Evolutionary conservation across 53 echinoderm and acorn worm genomes (phyloP), one percentile per base, ranked within the genome.

Genomic region (Mesocentrotus franciscanus): DNA sequence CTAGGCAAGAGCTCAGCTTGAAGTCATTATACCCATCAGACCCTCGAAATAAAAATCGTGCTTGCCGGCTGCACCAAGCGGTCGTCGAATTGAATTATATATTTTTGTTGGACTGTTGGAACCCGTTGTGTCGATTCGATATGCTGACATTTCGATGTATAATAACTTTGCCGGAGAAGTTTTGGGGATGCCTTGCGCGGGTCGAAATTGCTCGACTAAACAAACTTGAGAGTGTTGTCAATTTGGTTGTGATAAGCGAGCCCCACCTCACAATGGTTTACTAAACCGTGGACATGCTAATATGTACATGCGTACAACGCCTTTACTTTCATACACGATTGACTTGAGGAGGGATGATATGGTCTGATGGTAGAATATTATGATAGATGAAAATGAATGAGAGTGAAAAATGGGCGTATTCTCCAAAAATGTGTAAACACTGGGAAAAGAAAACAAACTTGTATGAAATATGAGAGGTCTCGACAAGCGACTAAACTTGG

Each of bases 11-110:
- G 62, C 91, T 62, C 91, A 91, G 91, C 91, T 64, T 91, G 91
- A 91, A 35, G 91, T 20, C 70, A 91, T 91, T 91, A 68, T 39
- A 34, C 70, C 91, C 15, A 91, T 91, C 91, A 91, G 22, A 2
- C 55, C 27, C 91, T 91, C 24, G 91, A 68, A 34, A 91, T 91
- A 91, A 9, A 91, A 91, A 91, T 35, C 91, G 91, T 68, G 91
- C 91, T 91, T 59, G 66, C 66, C 10, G 91, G 29, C 36, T 36
- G 70, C 62, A 68, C 22, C 91, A 34, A 91, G 35, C 91, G 11
- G 70, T 91, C 66, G 70, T 36, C 36, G 61, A 64, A 91, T 68
- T 64, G 35, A 91, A 91, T 91, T 62, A 87, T 87, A n/a, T 27
- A 57, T 87, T 87, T 57, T 81, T 81, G 16, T 87, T 55, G 11